A percentile compares a stretch with the other conserved stretches of the same genome.
These are phyloP conservation scores for Clusia tigrina DNA, from an alignment of 2,888 invertebrate genomes.

Conservation along the genomic window DNA sequence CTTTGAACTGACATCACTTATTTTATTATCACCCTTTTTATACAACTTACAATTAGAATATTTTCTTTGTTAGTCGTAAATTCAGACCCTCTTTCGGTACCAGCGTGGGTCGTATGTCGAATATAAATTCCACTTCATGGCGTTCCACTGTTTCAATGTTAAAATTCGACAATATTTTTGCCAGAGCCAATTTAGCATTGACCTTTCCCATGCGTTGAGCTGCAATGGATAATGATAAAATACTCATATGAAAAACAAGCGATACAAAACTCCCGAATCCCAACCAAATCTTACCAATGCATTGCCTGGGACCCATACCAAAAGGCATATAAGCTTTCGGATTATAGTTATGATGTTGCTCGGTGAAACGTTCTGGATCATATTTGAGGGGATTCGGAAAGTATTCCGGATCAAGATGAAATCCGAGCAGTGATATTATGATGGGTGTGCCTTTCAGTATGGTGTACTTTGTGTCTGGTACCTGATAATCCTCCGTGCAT, in stretches of 20 bases:
- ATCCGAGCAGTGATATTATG: slow-evolving; percentile 56
- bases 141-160: slow-evolving; percentile 40
- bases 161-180: slow-evolving; percentile 49
- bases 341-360: slow-evolving; percentile 47
- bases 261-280: not conserved
- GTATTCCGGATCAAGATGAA: slow-evolving; percentile 60
- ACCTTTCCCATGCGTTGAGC: slow-evolving; percentile 54
- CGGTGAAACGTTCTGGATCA: slow-evolving; percentile 62
- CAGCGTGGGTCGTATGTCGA: slow-evolving; percentile 41
- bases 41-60: no score
- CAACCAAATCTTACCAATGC: slow-evolving; percentile 55
- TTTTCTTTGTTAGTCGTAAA: slow-evolving; percentile 38
- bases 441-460: slow-evolving; percentile 61
- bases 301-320: slow-evolving; percentile 62
- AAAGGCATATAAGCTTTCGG: slow-evolving; percentile 58
- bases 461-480: slow-evolving; percentile 48
- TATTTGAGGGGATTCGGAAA: slow-evolving; percentile 63
- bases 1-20: no score
- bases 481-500: slow-evolving; percentile 55
- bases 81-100: slow-evolving; percentile 47
- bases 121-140: slow-evolving; percentile 44
- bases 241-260: no score
- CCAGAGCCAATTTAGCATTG: slow-evolving; percentile 51
- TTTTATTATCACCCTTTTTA: no score
- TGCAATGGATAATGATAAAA: no score